Conservation (phyloP, 2,888 invertebrate species). For the Dichetophora obliterata region DNA sequence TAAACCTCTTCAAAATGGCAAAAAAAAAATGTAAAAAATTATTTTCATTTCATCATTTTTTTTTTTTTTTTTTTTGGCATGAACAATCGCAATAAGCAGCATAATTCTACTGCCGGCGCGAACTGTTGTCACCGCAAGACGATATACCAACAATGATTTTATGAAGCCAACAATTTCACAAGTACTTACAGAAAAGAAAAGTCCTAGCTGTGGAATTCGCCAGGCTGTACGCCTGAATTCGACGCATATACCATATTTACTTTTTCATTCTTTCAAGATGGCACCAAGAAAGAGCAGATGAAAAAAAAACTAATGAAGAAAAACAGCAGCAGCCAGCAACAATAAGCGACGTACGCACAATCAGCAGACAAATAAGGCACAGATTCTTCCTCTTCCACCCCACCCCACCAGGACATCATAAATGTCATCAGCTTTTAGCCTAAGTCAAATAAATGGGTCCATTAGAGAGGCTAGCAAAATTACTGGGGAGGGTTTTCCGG, state of each 20-base stretch:
- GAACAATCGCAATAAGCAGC: conserved; percentile 39
- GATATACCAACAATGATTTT: not conserved
- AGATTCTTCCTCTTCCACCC: not conserved
- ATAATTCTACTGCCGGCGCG: not conserved
- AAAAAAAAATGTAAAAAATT: conserved; percentile 6
- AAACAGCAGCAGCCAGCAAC: conserved; percentile 3
- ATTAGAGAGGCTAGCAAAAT: conserved; percentile 41
- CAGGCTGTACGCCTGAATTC: not conserved
- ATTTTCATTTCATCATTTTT: conserved; percentile 39
- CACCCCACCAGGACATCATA: conserved; percentile 52
- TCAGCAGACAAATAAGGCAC: not conserved
- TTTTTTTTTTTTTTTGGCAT: conserved; percentile 47
- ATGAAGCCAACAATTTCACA: not conserved
- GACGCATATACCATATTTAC: not conserved
- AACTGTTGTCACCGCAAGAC: not conserved
- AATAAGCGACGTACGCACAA: not conserved
- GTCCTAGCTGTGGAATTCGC: not conserved
- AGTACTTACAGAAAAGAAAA: not conserved
- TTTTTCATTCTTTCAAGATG: not conserved
- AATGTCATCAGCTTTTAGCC: conserved; percentile 62
- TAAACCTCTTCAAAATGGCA: conserved; percentile 15
- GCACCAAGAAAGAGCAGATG: not conserved
- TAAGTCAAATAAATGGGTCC: conserved; percentile 64
- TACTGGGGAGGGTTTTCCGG: not conserved
- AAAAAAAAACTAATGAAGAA: conserved; percentile 4